Percentiles rank a stretch among this genome's conserved stretches.
Conservation (phyloP, 2,888 invertebrate genomes). For the Heliothis peltigera region DNA sequence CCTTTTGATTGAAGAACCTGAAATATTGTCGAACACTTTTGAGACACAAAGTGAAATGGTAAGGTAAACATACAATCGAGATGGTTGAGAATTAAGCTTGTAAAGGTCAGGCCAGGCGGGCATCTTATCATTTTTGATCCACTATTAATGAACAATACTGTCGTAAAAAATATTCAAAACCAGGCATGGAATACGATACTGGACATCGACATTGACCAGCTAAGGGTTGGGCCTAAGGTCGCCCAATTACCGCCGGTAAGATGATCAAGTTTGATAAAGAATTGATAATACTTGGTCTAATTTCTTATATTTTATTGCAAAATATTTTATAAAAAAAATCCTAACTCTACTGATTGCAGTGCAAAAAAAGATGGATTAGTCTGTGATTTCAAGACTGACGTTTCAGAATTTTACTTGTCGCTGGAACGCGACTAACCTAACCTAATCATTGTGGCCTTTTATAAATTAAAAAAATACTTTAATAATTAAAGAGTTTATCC, state of each 20-base stretch:
- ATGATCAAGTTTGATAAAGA: too few species aligned
- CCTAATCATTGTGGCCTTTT: slow-evolving; percentile 47
- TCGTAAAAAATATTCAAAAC: too few species aligned
- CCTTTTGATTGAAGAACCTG: neutral
- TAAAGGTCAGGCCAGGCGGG: neutral
- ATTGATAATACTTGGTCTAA: too few species aligned
- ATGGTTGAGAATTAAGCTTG: slow-evolving; percentile 19
- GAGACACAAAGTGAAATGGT: slow-evolving; percentile 12
- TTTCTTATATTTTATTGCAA: too few species aligned
- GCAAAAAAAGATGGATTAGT: neutral
- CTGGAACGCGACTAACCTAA: slow-evolving; percentile 61
- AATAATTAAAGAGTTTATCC: slow-evolving; percentile 18
- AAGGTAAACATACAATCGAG: slow-evolving; percentile 29
- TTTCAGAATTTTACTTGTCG: slow-evolving; percentile 13
- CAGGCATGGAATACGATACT: too few species aligned
- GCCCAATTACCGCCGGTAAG: too few species aligned
- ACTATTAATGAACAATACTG: too few species aligned
- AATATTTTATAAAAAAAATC: too few species aligned
- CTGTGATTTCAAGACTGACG: neutral
- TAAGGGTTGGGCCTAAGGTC: too few species aligned
- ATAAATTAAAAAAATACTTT: slow-evolving; percentile 16
- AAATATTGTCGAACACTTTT: slow-evolving; percentile 8
- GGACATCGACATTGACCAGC: too few species aligned
- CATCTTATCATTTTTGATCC: too few species aligned
- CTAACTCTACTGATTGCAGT: neutral